phyloP scores from a whole-genome alignment of 2,888 invertebrate species.

The Thelaira solivaga region DNA sequence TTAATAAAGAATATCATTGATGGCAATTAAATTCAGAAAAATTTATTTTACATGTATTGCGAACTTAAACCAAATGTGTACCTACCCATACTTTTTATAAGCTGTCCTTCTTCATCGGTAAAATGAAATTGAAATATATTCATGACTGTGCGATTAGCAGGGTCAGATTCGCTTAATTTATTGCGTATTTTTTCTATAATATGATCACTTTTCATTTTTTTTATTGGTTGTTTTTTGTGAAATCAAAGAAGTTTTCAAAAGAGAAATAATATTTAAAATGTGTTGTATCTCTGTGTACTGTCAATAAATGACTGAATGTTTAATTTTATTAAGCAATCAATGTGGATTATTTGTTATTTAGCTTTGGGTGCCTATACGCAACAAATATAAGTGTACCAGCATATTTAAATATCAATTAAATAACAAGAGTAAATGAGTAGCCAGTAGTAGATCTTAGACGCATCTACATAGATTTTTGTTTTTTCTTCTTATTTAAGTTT shows the following conservation, averaged over 20 bases:
- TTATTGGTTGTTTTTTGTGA: no score
- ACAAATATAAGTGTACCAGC: neutral
- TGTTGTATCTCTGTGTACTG: slow-evolving; percentile 40
- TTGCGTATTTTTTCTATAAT: slow-evolving; percentile 75
- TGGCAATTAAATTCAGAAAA: neutral
- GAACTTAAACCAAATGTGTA: no score
- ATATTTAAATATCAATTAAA: slow-evolving; percentile 55
- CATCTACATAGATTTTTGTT: neutral
- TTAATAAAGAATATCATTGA: no score
- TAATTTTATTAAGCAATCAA: slow-evolving; percentile 37
- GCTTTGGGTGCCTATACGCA: slow-evolving; percentile 4
- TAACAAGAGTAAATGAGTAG: slow-evolving; percentile 10
- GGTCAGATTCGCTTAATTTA: slow-evolving; percentile 73
- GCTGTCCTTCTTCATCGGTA: slow-evolving; percentile 72
- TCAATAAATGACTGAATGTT: slow-evolving; percentile 48
- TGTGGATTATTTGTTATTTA: slow-evolving; percentile 48
- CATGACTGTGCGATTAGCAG: slow-evolving; percentile 71
- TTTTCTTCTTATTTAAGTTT: slow-evolving; percentile 51
- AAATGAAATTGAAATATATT: slow-evolving; percentile 75
- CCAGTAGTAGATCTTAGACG: no score
- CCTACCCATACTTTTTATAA: slow-evolving; percentile 73
- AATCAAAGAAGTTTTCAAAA: neutral
- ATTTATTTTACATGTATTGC: no score
- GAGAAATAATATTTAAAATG: neutral
- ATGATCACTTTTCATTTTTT: slow-evolving; percentile 74